Percentiles rank a stretch among this genome's conserved stretches.
These are phyloP conservation scores for Tachina grossa DNA, from an alignment of 2,888 invertebrate species.

Conservation along the genomic window DNA sequence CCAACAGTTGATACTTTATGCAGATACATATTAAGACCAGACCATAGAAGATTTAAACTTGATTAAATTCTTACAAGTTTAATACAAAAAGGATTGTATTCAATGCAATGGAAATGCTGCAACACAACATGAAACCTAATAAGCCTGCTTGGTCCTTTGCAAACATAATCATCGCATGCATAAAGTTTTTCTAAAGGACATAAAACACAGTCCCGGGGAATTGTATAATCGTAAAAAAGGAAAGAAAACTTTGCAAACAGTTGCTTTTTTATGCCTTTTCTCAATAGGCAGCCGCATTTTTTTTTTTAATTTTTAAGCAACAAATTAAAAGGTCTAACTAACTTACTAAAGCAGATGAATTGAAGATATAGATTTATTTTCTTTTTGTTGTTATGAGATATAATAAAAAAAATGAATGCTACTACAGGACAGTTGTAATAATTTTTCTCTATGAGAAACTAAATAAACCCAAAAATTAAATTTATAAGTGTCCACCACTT, in stretches of 20 bases:
- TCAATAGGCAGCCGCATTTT: too few species aligned
- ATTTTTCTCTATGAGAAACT: slow-evolving; percentile 40
- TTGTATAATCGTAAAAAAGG: slow-evolving; percentile 14
- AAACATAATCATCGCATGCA: slow-evolving; percentile 10
- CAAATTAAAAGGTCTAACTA: slow-evolving; percentile 28
- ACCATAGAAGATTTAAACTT: slow-evolving; percentile 57
- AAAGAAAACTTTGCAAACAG: slow-evolving; percentile 29
- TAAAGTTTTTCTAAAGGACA: slow-evolving; percentile 32
- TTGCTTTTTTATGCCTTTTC: background rate
- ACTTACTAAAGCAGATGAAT: slow-evolving; percentile 23
- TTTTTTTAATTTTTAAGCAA: slow-evolving; percentile 18
- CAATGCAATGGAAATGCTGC: slow-evolving; percentile 54
- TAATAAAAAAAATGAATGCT: too few species aligned
- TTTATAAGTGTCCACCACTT: slow-evolving; percentile 56
- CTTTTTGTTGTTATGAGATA: slow-evolving; percentile 9
- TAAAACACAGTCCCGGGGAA: slow-evolving; percentile 41
- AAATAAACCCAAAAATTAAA: slow-evolving; percentile 64
- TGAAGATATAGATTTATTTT: background rate
- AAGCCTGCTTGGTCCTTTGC: slow-evolving; percentile 1
- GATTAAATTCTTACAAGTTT: slow-evolving; percentile 66
- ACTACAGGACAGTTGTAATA: slow-evolving; percentile 30
- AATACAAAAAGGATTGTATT: slow-evolving; percentile 63
- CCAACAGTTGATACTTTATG: slow-evolving; percentile 51
- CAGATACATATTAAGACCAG: slow-evolving; percentile 29
- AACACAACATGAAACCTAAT: slow-evolving; percentile 36